Base-by-base conservation (phyloP, 2,113 vertebrate species). In the Edolisoma coerulescens region DNA sequence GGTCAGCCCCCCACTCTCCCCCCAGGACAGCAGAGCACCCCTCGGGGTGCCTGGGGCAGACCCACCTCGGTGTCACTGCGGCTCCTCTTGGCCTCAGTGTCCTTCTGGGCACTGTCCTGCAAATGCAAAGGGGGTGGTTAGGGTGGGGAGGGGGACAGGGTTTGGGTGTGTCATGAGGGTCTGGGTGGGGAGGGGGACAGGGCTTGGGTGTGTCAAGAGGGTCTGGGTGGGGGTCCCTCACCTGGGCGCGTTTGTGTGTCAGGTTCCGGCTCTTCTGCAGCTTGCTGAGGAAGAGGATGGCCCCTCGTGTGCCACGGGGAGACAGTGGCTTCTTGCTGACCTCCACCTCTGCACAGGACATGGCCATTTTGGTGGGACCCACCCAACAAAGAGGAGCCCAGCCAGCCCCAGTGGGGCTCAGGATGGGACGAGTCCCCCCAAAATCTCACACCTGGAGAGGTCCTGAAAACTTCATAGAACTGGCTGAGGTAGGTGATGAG, bases 401-500 rank as follows among this genome's bases (percentile, higher is more conserved):
- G n/a, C 21, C 37, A 27, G 45, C 27, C 35, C 49, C 4, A 2
- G 10, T 16, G 39, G 11, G 14, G 14, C 32, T 68, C 13, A 7
- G 27, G 17, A 33, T 26, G 45, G n/a, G 32, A 86, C 27, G 76
- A 70, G 23, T 10, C 8, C 11, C 19, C 50, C 23, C 15, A 24
- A 13, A 32, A 63, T 17, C 33, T 44, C 35, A 0, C 15, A 97
- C 96, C 95, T 96, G 96, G 93, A 24, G 92, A 50, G 12, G 26
- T 69, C 79, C 87, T 97, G 88, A 99, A 99, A 77, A 98, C 96
- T 35, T 97, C 96, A 30, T 98, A 98, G 93, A 99, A 98, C 94
- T 99, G 98, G 79, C 99, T 99, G 96, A 99, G 98, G 97, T 99
- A 99, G 32, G 99, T 98, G 24, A 99, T 98, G 97, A 99, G 98